These are phyloP conservation scores for Chelmon rostratus DNA, from an alignment of 2,797 vertebrate genomes.

Conservation along the genomic window DNA sequence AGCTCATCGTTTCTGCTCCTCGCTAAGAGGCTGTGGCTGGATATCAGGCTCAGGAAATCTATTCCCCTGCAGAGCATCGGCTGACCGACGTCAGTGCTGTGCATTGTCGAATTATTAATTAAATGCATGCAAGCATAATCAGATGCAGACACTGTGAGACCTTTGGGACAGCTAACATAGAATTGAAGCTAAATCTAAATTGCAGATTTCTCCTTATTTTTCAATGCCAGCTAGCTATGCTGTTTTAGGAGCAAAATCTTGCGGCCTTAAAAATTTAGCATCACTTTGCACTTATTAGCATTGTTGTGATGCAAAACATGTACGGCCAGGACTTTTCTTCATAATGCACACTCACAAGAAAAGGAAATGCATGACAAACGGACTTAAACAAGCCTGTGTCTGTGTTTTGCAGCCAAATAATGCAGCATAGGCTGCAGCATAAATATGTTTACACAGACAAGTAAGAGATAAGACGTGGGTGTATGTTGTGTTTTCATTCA, in stretches of 20 bases:
- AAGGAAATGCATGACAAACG: constrained; percentile 2
- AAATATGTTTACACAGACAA: constrained; percentile 33
- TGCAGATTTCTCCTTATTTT: constrained; percentile 70
- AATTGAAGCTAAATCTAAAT: constrained; percentile 78
- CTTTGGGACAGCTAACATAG: constrained; percentile 70
- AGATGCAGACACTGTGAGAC: constrained; percentile 76
- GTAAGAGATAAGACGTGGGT: constrained; percentile 36
- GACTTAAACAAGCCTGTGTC: neutral
- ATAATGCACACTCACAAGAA: constrained; percentile 16
- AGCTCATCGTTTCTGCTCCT: constrained; percentile 79
- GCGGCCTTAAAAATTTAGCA: constrained; percentile 62
- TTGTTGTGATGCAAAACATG: constrained; percentile 54
- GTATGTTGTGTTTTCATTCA: constrained; percentile 40
- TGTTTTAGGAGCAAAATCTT: constrained; percentile 48
- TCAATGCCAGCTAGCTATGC: constrained; percentile 61
- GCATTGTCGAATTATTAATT: constrained; percentile 82
- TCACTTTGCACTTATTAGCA: constrained; percentile 68
- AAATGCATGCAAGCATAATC: constrained; percentile 79
- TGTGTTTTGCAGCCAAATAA: constrained; percentile 17
- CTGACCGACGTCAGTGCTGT: constrained; percentile 76
- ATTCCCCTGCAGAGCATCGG: constrained; percentile 71
- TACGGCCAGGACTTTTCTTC: constrained; percentile 19
- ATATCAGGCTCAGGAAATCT: constrained; percentile 76
- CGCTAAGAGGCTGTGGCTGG: constrained; percentile 64
- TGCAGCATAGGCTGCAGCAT: constrained; percentile 3